Conservation (phyloP, 1,140 invertebrate species). For the Solenopsis fugax region DNA sequence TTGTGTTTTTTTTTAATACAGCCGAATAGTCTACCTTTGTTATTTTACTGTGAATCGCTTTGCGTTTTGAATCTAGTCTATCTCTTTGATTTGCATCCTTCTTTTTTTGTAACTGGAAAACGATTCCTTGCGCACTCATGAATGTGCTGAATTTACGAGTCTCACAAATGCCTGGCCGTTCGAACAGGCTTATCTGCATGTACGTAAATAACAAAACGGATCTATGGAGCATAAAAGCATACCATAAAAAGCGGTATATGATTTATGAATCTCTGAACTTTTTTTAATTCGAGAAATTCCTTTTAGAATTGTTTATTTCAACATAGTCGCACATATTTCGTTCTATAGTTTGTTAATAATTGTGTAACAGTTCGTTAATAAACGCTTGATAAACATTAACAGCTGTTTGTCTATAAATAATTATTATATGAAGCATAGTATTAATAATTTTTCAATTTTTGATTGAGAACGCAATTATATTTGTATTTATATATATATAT, state of each 20-base stretch:
- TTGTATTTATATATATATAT: background rate
- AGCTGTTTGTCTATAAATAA: background rate
- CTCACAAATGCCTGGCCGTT: background rate
- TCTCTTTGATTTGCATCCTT: background rate
- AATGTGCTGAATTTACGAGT: slow-evolving; percentile 23
- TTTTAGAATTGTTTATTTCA: background rate
- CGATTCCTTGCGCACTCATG: background rate
- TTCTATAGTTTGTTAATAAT: background rate
- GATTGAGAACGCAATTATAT: background rate
- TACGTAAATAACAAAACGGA: slow-evolving; percentile 17
- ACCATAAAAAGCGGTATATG: background rate
- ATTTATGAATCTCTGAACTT: slow-evolving; percentile 4
- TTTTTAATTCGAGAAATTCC: background rate
- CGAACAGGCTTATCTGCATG: background rate
- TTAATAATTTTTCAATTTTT: background rate
- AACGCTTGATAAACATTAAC: background rate
- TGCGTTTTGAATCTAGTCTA: background rate
- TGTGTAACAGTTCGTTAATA: background rate
- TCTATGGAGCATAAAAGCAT: background rate
- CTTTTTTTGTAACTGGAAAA: slow-evolving; percentile 24
- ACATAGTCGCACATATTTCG: background rate
- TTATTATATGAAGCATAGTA: background rate
- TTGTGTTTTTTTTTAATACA: background rate
- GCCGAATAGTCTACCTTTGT: background rate
- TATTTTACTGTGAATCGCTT: background rate